Evolutionary conservation across 2,888 invertebrate species (phyloP).

Genomic region (Pammene fasciana): DNA sequence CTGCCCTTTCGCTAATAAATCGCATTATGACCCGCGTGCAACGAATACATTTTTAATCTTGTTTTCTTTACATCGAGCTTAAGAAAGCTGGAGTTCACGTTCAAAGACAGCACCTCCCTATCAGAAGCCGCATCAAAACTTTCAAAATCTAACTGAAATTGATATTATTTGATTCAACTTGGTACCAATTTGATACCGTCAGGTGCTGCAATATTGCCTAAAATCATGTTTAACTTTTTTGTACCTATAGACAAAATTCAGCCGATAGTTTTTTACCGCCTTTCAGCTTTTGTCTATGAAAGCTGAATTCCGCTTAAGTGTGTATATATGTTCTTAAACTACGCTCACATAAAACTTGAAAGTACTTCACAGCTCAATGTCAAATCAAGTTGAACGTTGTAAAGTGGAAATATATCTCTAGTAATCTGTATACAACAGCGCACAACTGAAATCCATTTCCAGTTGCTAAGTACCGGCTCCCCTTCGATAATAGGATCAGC

Average conservation of each 20-base stretch:
- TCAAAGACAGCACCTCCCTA: conserved; percentile 45
- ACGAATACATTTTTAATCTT: conserved; percentile 82
- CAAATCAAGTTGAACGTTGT: not conserved
- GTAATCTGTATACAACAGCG: conserved; percentile 42
- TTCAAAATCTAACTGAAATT: not conserved
- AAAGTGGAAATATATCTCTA: conserved; percentile 1
- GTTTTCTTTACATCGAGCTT: conserved; percentile 77
- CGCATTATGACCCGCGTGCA: conserved; percentile 81
- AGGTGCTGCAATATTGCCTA: too few relatives aligned
- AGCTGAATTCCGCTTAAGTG: too few relatives aligned
- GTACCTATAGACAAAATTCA: too few relatives aligned
- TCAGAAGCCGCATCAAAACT: not conserved
- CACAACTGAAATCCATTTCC: conserved; percentile 30
- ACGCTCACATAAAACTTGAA: too few relatives aligned
- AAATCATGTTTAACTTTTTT: too few relatives aligned
- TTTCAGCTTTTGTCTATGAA: too few relatives aligned
- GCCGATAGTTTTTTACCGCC: too few relatives aligned
- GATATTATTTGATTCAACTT: not conserved
- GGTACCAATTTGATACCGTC: too few relatives aligned
- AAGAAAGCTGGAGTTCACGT: conserved; percentile 58
- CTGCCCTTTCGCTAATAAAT: conserved; percentile 79
- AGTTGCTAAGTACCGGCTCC: conserved; percentile 1
- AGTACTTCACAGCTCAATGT: too few relatives aligned
- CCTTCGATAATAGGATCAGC: conserved; percentile 30
- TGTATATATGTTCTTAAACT: too few relatives aligned